Conservation (phyloP, 1,140 invertebrate genomes). For the Colletes gigas region DNA sequence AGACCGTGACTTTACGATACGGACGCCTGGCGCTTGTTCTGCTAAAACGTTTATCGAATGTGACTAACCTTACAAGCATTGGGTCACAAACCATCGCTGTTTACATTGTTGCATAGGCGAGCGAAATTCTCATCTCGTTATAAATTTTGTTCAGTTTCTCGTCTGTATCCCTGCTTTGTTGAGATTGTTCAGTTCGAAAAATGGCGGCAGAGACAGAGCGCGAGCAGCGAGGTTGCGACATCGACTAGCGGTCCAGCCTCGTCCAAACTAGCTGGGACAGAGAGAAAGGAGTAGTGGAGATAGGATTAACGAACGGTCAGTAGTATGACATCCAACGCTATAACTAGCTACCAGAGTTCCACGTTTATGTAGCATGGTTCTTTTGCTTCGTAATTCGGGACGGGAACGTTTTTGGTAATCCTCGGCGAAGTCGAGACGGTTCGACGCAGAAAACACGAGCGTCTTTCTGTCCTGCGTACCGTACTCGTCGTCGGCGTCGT, state of each 20-base stretch:
- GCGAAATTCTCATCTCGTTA: too few species aligned
- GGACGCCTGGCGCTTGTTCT: neutral
- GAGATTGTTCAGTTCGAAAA: conserved; percentile 1
- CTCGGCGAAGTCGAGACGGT: conserved; percentile 31
- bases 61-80: too few species aligned
- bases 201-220: conserved; percentile 11
- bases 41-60: neutral
- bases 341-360: conserved; percentile 6
- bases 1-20: neutral
- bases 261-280: conserved; percentile 36
- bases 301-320: conserved; percentile 21
- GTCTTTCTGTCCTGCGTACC: conserved; percentile 60
- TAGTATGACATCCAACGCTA: conserved; percentile 23
- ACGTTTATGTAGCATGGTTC: neutral
- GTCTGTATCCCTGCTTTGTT: neutral
- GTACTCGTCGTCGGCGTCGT: conserved; percentile 33
- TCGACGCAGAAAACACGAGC: conserved; percentile 39
- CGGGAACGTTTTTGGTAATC: neutral
- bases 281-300: conserved; percentile 46
- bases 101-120: too few species aligned
- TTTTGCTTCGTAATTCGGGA: neutral
- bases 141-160: too few species aligned
- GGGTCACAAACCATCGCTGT: too few species aligned
- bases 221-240: conserved; percentile 48
- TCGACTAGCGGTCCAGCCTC: conserved; percentile 47